These are phyloP conservation scores for Parnassius glacialis DNA, from an alignment of 2,888 invertebrate genomes.

Conservation along the genomic window DNA sequence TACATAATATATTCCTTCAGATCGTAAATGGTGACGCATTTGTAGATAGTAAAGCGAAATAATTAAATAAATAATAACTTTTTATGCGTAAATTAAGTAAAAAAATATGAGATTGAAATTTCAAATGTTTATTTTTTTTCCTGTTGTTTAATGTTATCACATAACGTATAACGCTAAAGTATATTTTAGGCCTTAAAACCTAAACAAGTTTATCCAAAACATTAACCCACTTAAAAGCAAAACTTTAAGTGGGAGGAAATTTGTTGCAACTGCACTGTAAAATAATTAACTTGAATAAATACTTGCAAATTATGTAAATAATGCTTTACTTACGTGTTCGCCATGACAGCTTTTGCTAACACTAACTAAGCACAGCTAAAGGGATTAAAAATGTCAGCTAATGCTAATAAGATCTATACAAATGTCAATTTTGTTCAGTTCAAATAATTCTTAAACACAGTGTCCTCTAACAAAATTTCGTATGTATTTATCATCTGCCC, in stretches of 20 bases:
- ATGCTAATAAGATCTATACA: constrained; percentile 34
- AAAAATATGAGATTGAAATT: no score
- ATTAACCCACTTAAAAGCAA: no score
- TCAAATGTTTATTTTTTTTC: no score
- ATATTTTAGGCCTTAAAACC: no score
- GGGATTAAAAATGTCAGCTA: constrained; percentile 38
- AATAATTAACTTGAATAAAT: constrained; percentile 10
- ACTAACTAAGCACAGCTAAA: constrained; percentile 43
- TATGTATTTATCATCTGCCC: constrained; percentile 34
- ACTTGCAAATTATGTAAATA: constrained; percentile 36
- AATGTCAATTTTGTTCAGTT: constrained; percentile 30
- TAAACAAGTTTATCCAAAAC: no score
- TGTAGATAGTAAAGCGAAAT: no score
- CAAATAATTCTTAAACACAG: constrained; percentile 12
- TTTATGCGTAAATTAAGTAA: no score
- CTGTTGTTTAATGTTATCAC: no score
- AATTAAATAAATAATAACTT: no score
- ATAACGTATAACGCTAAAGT: no score
- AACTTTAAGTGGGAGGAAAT: constrained; percentile 5
- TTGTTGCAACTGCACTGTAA: not conserved
- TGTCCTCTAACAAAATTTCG: constrained; percentile 7
- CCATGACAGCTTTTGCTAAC: constrained; percentile 46
- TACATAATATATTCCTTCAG: no score
- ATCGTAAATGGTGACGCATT: no score
- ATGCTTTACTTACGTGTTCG: constrained; percentile 49